Evolutionary conservation across 2,113 vertebrate genomes (phyloP), one percentile per base, ranked within the genome.

Genomic region (Pedionomus torquatus): DNA sequence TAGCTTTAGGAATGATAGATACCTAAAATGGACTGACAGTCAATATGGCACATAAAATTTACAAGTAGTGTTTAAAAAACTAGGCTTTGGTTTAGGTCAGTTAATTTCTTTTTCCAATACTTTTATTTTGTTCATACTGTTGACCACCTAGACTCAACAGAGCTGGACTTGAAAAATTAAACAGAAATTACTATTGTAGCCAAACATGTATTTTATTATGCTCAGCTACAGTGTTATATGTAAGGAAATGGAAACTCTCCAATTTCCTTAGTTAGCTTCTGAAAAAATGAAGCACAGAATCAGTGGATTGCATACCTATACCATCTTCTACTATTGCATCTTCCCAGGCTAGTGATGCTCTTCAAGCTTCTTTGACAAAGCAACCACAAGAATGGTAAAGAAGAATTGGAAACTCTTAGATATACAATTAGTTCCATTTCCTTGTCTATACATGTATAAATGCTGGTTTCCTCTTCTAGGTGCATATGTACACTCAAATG

Each of bases 361-460:
- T 94, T 76, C 46, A 94, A 61, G 24, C 2, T 88, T 88, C 48
- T 69, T 90, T 90, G 79, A 58, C 70, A 90, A 94, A 96, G 66
- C n/a, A 96, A 18, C 11, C 68, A 91, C 44, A 65, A 91, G 41
- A 94, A 58, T 26, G 74, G 64, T 52, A 41, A 69, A 57, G 8
- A 87, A 95, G 95, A 81, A 64, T 5, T 5, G 12, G 21, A 64
- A 87, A 43, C 10, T 60, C 19, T 43, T 13, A 72, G 5, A 20
- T 17, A 31, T 37, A 55, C 51, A 55, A 77, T 70, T 44, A 70
- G 7, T 28, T 75, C 6, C 1, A 24, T 71, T 77, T 76, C 49
- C 64, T 39, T 25, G 17, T 39, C 33, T 48, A 20, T 10, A 23
- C 11, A 25, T 25, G 9, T 41, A 26, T 46, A 80, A 93, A 41